A percentile compares a stretch with the other conserved stretches of the same genome.
phyloP scores from a whole-genome alignment of 2,888 invertebrate species.

The Lacanobia oleracea region DNA sequence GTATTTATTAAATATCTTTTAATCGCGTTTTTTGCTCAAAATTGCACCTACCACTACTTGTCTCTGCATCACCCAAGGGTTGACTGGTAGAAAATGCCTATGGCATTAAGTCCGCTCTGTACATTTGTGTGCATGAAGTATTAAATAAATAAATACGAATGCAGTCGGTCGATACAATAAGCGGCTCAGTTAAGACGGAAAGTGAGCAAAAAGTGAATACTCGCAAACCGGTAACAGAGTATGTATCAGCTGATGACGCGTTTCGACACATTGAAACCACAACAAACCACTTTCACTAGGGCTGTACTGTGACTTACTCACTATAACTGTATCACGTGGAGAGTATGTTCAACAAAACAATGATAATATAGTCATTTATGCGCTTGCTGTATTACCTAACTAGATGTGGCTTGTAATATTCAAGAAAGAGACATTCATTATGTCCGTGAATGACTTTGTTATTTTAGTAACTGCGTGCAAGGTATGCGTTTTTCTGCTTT shows the following conservation, averaged over 20 bases:
- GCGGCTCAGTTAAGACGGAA: constrained; percentile 37
- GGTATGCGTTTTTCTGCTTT: background rate
- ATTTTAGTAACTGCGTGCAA: constrained; percentile 5
- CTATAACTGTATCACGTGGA: constrained; percentile 23
- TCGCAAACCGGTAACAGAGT: constrained; percentile 54
- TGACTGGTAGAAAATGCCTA: too few species aligned
- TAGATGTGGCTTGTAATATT: background rate
- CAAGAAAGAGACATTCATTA: constrained; percentile 7
- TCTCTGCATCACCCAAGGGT: too few species aligned
- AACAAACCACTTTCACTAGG: constrained; percentile 67
- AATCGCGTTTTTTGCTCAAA: too few species aligned
- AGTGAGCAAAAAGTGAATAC: constrained; percentile 54
- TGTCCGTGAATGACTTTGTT: background rate
- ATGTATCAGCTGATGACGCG: constrained; percentile 53
- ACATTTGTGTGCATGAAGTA: too few species aligned
- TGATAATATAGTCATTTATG: constrained; percentile 11
- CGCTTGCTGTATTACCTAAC: background rate
- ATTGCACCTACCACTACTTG: too few species aligned
- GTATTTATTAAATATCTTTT: too few species aligned
- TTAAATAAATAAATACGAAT: too few species aligned
- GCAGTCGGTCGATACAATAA: constrained; percentile 8
- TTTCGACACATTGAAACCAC: constrained; percentile 42
- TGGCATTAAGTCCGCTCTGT: too few species aligned
- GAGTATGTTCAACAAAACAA: constrained; percentile 23
- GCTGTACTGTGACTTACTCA: constrained; percentile 38